Evolutionary conservation across 2,113 vertebrate genomes (phyloP).

Genomic region (Embiotoca jacksoni): DNA sequence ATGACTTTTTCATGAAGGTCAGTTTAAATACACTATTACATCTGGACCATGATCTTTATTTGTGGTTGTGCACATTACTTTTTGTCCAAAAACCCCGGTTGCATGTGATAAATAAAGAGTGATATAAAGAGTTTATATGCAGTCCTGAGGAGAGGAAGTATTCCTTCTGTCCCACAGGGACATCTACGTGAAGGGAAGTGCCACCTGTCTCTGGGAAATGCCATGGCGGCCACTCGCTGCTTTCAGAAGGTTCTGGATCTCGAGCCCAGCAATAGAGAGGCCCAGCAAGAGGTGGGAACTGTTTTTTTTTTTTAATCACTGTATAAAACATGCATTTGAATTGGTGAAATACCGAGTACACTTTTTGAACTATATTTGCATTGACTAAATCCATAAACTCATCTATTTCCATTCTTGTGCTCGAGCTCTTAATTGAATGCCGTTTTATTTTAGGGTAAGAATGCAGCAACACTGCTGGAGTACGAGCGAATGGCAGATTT

Average conservation of each 20-base stretch:
- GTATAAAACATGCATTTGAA: not conserved
- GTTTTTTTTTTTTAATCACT: not conserved
- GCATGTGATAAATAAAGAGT: too few species aligned
- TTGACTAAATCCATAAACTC: too few species aligned
- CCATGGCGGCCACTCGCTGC: slow-evolving; percentile 94
- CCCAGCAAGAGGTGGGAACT: slow-evolving; percentile 88
- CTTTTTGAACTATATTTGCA: too few species aligned
- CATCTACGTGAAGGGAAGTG: slow-evolving; percentile 96
- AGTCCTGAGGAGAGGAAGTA: too few species aligned
- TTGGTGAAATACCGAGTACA: too few species aligned
- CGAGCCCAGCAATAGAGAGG: slow-evolving; percentile 90
- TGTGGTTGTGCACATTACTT: not conserved
- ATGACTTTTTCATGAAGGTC: slow-evolving; percentile 94
- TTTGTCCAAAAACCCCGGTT: too few species aligned
- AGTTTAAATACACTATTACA: slow-evolving; percentile 9
- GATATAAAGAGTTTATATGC: too few species aligned
- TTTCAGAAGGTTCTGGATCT: slow-evolving; percentile 93
- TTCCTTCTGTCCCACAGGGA: slow-evolving; percentile 81
- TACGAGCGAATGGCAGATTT: slow-evolving; percentile 92
- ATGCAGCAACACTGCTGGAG: slow-evolving; percentile 89
- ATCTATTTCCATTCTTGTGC: not conserved
- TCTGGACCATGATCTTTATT: not conserved
- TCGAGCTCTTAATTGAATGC: not conserved
- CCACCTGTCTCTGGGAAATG: slow-evolving; percentile 93
- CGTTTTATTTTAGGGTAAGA: slow-evolving; percentile 87